Evolutionary conservation across 2,797 vertebrate species (phyloP).

Genomic region (Cuculus canorus): DNA sequence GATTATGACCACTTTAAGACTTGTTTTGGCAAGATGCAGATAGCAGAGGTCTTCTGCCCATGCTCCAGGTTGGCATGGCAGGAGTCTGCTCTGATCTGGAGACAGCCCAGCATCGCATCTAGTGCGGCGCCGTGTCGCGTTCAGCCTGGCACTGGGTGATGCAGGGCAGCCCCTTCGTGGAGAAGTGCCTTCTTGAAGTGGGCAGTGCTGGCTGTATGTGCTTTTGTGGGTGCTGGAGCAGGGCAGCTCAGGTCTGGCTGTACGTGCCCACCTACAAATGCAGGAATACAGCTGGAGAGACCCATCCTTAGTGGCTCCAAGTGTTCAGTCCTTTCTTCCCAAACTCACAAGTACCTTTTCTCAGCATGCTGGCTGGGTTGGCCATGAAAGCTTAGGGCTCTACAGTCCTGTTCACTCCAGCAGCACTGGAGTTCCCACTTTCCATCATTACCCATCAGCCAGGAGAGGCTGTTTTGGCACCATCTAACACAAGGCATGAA

Average conservation of each 20-base stretch:
- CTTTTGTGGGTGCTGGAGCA: not conserved
- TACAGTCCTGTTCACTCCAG: not conserved
- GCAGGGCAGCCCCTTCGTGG: not conserved
- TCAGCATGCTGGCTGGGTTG: not conserved
- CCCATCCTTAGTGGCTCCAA: rapidly evolving
- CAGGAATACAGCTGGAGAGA: not conserved
- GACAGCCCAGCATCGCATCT: not conserved
- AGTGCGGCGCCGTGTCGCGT: not conserved
- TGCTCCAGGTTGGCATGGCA: not conserved
- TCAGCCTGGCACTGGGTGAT: not conserved
- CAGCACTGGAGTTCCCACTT: not conserved
- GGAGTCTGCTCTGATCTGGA: not conserved
- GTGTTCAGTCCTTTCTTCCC: not conserved
- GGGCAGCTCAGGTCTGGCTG: not conserved
- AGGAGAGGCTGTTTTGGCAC: not conserved
- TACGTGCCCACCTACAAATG: not conserved
- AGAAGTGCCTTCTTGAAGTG: not conserved
- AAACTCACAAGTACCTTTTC: not conserved
- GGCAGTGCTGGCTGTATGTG: rapidly evolving
- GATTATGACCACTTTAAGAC: not conserved
- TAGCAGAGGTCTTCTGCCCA: not conserved
- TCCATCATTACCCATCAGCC: not conserved
- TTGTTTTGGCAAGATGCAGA: not conserved
- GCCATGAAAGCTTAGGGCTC: not conserved
- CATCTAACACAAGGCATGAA: not conserved